A percentile compares a stretch with the other conserved stretches of the same genome.
phyloP scores from a whole-genome alignment of 2,888 invertebrate genomes.

The Monoplex corrugatus region DNA sequence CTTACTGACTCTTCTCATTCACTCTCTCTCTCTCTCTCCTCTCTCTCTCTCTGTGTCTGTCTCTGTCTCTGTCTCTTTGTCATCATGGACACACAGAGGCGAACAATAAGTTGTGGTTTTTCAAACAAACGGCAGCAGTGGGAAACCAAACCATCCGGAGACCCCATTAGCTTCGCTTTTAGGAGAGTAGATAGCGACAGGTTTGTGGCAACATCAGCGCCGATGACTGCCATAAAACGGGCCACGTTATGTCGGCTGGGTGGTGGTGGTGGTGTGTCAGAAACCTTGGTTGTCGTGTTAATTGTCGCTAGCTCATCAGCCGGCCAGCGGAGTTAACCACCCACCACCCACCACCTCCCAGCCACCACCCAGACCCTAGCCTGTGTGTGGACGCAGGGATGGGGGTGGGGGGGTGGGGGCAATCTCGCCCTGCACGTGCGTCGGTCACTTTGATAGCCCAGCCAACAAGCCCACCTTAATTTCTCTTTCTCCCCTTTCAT shows the following conservation, averaged over 20 bases:
- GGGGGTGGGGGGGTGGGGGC: neutral
- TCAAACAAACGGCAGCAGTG: too few relatives aligned
- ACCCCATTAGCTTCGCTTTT: too few relatives aligned
- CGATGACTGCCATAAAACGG: too few relatives aligned
- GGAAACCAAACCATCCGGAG: too few relatives aligned
- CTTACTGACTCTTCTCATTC: neutral
- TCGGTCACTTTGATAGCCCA: conserved; percentile 41
- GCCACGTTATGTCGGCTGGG: too few relatives aligned
- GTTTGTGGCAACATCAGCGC: too few relatives aligned
- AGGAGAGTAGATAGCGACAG: too few relatives aligned
- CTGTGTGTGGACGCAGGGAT: neutral
- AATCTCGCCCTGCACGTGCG: conserved; percentile 34
- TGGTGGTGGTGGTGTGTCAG: neutral
- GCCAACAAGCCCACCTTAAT: conserved; percentile 30
- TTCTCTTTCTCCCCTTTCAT: conserved; percentile 20
- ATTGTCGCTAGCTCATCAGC: neutral
- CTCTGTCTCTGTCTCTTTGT: too few relatives aligned
- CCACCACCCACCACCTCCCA: neutral
- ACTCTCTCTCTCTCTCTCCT: neutral
- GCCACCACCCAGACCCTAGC: neutral
- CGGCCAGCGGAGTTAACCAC: neutral
- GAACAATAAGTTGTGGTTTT: too few relatives aligned
- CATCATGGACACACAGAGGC: neutral
- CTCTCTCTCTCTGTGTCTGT: neutral
- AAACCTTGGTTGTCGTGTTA: neutral